Evolutionary conservation across 2,888 invertebrate species (phyloP), one percentile per base, ranked within the genome.

Genomic region (Lobophora halterata): DNA sequence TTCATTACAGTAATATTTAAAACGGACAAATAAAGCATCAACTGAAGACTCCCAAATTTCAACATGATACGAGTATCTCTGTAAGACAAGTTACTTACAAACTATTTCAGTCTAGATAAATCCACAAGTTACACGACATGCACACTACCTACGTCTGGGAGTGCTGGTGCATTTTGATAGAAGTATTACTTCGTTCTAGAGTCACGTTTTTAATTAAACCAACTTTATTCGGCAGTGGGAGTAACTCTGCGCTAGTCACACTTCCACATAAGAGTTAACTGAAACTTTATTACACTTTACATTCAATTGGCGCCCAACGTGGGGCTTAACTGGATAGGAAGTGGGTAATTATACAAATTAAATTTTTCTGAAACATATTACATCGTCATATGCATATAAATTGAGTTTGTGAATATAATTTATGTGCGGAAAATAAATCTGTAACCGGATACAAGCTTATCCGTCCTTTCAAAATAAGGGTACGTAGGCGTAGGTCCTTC

Each of bases 201-300:
- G 73, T 75, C 76, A 76, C 76, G 76, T 74, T 76, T 77, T 77
- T 77, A 77, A 77, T 77, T 77, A 76, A 71, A 63, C 58, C 58
- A 55, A 65, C 63, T 71, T 66, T 67, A 70, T 69, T 57, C 58
- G 65, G 65, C 60, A 59, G 56, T 55, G 49, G 58, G 63, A 59
- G 61, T 58, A 59, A 62, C 52, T 63, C 62, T 62, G 65, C 70
- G 64, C 65, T 61, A 71, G 68, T 68, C 65, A 68, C 65, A 68
- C 57, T 58, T 61, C 53, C 65, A 60, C 61, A 65, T 69, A 61
- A 68, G 71, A 66, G 63, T 56, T 35, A 39, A 32, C 37, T 61
- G 57, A 59, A 61, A 65, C 58, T 60, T 64, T 62, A 61, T 59
- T 54, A 57, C 58, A 56, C 56, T 58, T 59, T 57, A 46, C 41